Evolutionary conservation across 1,140 invertebrate species (phyloP).

Genomic region (Rhizoglyphus robini): DNA sequence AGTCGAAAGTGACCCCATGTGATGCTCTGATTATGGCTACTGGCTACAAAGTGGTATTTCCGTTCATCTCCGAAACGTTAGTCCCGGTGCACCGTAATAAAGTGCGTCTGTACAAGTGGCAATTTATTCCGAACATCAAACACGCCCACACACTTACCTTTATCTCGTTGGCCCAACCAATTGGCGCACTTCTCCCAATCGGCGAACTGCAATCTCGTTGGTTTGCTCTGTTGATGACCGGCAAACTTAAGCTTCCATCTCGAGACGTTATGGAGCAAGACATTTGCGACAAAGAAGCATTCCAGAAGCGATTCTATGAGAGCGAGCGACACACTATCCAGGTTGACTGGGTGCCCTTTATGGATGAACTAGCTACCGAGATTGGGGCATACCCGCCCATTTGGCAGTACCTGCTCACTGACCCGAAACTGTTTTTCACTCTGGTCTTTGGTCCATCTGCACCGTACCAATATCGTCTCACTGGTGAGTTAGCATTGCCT

Average conservation of each 20-base stretch:
- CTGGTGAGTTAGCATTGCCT: slow-evolving; percentile 28
- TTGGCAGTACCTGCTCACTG: slow-evolving; percentile 29
- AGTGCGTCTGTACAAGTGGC: slow-evolving; percentile 21
- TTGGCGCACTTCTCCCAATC: slow-evolving; percentile 40
- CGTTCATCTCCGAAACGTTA: slow-evolving; percentile 30
- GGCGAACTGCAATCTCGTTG: slow-evolving; percentile 35
- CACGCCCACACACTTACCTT: slow-evolving; percentile 34
- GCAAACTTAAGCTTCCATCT: slow-evolving; percentile 24
- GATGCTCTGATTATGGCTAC: slow-evolving; percentile 34
- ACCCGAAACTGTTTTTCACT: slow-evolving; percentile 30
- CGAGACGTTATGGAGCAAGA: slow-evolving; percentile 23
- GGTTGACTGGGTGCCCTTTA: slow-evolving; percentile 33
- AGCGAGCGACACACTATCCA: slow-evolving; percentile 35
- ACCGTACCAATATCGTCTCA: slow-evolving; percentile 36
- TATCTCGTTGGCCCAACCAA: slow-evolving; percentile 40
- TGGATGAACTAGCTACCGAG: slow-evolving; percentile 29
- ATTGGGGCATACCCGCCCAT: slow-evolving; percentile 33
- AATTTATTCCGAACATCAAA: slow-evolving; percentile 19
- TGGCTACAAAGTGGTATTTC: slow-evolving; percentile 34
- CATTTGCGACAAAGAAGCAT: slow-evolving; percentile 20
- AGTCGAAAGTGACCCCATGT: slow-evolving; percentile 25
- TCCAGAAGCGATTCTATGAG: slow-evolving; percentile 28
- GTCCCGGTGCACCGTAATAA: slow-evolving; percentile 23
- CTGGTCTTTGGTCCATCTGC: slow-evolving; percentile 32
- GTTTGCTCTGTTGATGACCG: slow-evolving; percentile 24